Evolutionary conservation across 1,140 invertebrate species (phyloP), one percentile per base, ranked within the genome.

Genomic region (Palaemon carinicauda): DNA sequence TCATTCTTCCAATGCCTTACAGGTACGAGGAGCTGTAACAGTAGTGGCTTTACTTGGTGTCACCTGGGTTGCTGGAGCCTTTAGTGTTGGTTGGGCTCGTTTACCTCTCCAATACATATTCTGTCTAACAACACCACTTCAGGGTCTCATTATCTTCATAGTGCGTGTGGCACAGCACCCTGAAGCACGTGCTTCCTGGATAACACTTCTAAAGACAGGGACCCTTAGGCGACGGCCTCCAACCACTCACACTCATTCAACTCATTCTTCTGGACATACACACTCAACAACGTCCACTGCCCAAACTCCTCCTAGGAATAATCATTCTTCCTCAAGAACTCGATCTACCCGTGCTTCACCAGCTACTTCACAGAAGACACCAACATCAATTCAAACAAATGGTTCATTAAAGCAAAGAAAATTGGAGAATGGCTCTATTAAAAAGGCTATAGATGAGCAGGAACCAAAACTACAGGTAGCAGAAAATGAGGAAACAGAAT

Each of bases 1-100:
- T 33, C 2, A 50, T 3, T 74, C 1, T 29, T 79, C 19, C 60
- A 86, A 89, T 81, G 31, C 80, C 88, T 5, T 91, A 0, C 92
- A 94, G 91, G 91, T 94, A 10, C 91, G 92, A 33, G 93, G 93
- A 15, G 92, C 93, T 14, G 91, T 93, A 71, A 93, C 93, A 0
- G 92, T 93, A 12, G 93, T 93, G 92, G 91, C 93, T 17, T 89
- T 93, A 7, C 90, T 93, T 5, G 93, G 93, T 19, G 90, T 93
- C 51, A 93, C 93, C 0, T 94, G 93, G 93, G 91, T 93, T 1
- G 92, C 93, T 51, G 93, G 93, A 15, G 91, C 92, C 7, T 90
- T 93, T 31, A 93, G 93, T 29, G 90, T 93, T 21, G 92, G 92
- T 56, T 91, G 91, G 51, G 91, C 91, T 2, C 91, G 92, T 80